These are phyloP conservation scores for Mantis religiosa DNA, from an alignment of 2,888 invertebrate genomes.

Conservation along the genomic window DNA sequence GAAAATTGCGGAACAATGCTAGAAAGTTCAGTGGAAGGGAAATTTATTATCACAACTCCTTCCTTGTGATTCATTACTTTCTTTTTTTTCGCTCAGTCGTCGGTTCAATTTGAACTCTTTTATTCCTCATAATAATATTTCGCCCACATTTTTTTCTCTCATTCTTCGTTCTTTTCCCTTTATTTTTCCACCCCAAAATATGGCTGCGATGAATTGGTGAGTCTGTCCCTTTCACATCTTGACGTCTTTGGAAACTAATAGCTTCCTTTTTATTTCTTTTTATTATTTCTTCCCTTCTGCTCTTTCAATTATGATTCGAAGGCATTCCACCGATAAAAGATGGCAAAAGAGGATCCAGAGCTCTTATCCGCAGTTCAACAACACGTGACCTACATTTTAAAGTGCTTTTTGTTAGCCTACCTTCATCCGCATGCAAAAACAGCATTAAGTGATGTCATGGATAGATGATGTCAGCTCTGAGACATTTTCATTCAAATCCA, in stretches of 20 bases:
- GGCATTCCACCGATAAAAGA: not conserved
- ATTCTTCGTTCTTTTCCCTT: not conserved
- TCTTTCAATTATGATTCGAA: not conserved
- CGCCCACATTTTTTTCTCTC: not conserved
- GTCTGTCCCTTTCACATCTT: not conserved
- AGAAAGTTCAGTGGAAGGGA: not conserved
- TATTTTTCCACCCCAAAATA: not conserved
- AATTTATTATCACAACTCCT: not conserved
- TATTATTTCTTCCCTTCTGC: not conserved
- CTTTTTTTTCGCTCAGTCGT: not conserved
- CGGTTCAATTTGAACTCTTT: not conserved
- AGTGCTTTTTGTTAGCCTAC: not conserved
- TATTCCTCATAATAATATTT: not conserved
- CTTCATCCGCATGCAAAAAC: not conserved
- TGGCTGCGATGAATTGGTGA: not conserved
- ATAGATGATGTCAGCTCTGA: too few species aligned
- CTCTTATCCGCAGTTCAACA: not conserved
- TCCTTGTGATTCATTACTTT: not conserved
- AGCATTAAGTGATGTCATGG: not conserved
- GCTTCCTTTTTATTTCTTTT: not conserved
- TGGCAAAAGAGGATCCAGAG: not conserved
- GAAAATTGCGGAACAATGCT: not conserved
- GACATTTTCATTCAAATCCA: too few species aligned
- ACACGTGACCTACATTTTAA: not conserved
- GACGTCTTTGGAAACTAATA: not conserved